A percentile compares a stretch with the other conserved stretches of the same genome.
Conservation (phyloP, 2,113 vertebrate genomes). For the Lepisosteus oculatus region DNA sequence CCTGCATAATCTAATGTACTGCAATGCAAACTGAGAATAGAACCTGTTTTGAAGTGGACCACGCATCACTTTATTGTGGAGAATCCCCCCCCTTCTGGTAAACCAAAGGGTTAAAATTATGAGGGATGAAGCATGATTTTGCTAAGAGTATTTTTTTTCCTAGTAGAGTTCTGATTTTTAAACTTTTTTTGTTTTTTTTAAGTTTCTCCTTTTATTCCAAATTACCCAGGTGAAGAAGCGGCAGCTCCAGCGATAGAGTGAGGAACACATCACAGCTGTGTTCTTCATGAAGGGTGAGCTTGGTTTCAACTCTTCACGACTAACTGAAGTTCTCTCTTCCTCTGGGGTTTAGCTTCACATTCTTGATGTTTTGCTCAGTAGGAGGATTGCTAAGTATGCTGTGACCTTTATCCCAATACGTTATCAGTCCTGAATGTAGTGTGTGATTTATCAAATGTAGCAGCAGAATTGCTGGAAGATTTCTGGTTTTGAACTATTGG, state of each 20-base stretch:
- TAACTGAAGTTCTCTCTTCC: slow-evolving; percentile 24
- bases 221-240: slow-evolving; percentile 70
- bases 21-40: too few species aligned
- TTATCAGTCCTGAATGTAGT: not conserved
- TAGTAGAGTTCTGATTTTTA: slow-evolving; percentile 22
- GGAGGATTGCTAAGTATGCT: not conserved
- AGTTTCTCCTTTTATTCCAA: slow-evolving; percentile 72
- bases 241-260: slow-evolving; percentile 60
- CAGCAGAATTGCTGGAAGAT: not conserved
- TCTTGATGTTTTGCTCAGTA: slow-evolving; percentile 29
- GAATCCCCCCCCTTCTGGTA: slow-evolving; percentile 36
- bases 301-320: slow-evolving; percentile 50
- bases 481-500: not conserved
- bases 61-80: too few species aligned
- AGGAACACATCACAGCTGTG: slow-evolving; percentile 69
- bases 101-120: slow-evolving; percentile 51
- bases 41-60: not conserved
- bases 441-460: not conserved
- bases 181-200: slow-evolving; percentile 45
- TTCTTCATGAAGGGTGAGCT: slow-evolving; percentile 69
- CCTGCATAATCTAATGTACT: too few species aligned
- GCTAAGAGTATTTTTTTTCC: not conserved
- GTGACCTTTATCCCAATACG: not conserved
- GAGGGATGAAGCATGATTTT: slow-evolving; percentile 16
- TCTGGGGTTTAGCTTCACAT: slow-evolving; percentile 27